Evolutionary conservation across 2,797 vertebrate genomes (phyloP), one percentile per base, ranked within the genome.

Genomic region (Scyliorhinus canicula): DNA sequence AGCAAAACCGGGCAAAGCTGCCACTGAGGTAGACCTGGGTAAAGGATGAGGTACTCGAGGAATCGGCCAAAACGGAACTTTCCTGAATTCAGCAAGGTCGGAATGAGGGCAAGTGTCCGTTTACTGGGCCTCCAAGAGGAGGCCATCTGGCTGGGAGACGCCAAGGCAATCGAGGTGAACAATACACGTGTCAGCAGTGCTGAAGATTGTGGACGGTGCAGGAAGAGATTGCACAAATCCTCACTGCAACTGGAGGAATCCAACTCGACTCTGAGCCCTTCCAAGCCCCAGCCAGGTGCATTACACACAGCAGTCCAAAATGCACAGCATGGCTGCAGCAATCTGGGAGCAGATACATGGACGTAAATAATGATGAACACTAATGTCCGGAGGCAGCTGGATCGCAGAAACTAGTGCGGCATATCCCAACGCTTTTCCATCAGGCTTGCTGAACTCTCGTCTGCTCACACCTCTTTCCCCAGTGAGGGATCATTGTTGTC

Each of bases 31-130:
- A 94, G 40, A 60, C 77, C 95, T 79, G 84, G 90, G 67, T 93
- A 52, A 69, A 95, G 88, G 90, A 95, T 69, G 95, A 95, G 95
- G 55, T 90, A 77, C 90, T 95, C 95, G 91, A 93, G 95, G 95
- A 95, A 95, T 95, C 91, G 95, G 95, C 95, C 90, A 91, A 95
- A 69, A 88, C 95, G 95, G 94, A 94, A 95, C 95, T 84, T 95
- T 95, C 95, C 95, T 86, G 95, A 95, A 77, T 95, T 88, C 95
- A 95, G 95, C 93, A 95, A 95, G 65, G 95, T 95, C 95, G 95
- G 95, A 95, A 93, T 74, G 95, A 95, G 95, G 85, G 95, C 93
- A 95, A 50, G 47, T n/a, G 95, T 95, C 91, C 94, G 40, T 44
- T 44, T 5, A 44, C 77, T 21, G 40, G 40, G 12, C 19, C 0